Percentiles rank a stretch among this genome's conserved stretches.
Evolutionary conservation across 2,888 invertebrate genomes (phyloP).

Genomic region (Scaeva pyrastri): DNA sequence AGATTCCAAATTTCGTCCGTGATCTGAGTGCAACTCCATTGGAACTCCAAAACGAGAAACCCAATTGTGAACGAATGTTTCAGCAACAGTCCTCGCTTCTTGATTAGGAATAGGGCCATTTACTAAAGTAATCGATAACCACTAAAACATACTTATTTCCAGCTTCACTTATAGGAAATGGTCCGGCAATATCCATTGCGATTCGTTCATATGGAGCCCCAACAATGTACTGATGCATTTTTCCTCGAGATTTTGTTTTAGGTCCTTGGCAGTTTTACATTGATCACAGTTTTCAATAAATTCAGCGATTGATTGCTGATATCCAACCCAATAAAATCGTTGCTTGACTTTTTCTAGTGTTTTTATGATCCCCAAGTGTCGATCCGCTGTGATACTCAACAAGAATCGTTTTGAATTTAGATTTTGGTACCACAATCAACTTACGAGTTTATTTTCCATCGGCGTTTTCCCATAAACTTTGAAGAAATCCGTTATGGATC

Average conservation of each 20-base stretch:
- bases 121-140: slow-evolving; percentile 72
- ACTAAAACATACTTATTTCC: slow-evolving; percentile 30
- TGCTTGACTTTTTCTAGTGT: slow-evolving; percentile 20
- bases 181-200: not conserved
- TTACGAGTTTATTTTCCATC: no score
- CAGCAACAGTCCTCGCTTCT: slow-evolving; percentile 38
- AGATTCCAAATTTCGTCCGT: slow-evolving; percentile 14
- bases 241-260: not conserved
- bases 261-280: no score
- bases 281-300: not conserved
- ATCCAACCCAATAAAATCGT: slow-evolving; percentile 12
- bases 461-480: not conserved
- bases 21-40: not conserved
- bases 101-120: slow-evolving; percentile 70
- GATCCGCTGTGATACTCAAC: no score
- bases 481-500: not conserved
- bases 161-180: not conserved
- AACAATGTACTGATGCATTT: no score
- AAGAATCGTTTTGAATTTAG: not conserved
- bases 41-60: slow-evolving; percentile 50
- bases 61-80: slow-evolving; percentile 34
- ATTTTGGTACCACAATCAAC: not conserved
- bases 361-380: slow-evolving; percentile 26
- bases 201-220: not conserved
- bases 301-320: not conserved